Evolutionary conservation across 53 echinoderm and acorn worm genomes (phyloP).

Genomic region (Holothuria scabra): DNA sequence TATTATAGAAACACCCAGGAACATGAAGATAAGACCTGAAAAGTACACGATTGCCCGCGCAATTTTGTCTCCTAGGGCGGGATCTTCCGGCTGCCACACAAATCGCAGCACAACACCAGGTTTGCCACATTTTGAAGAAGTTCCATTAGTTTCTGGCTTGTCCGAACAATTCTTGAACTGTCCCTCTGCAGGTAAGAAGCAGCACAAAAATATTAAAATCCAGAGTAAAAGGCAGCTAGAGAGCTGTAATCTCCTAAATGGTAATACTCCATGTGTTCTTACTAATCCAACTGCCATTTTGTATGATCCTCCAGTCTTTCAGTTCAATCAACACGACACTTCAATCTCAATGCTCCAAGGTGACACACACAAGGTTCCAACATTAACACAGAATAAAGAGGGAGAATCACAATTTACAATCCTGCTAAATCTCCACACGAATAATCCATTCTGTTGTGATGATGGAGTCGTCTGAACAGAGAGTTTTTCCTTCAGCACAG

Average conservation of each 20-base stretch:
- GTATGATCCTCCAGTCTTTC: too few species aligned
- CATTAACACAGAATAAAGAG: too few species aligned
- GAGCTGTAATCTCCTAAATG: neutral
- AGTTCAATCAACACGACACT: neutral
- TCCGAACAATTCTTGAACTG: neutral
- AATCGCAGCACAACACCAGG: conserved; percentile 27
- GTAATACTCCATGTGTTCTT: neutral
- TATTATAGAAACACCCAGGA: conserved; percentile 95
- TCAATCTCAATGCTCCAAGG: too few species aligned
- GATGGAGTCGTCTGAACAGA: too few species aligned
- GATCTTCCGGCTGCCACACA: neutral
- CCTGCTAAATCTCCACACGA: too few species aligned
- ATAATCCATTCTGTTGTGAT: too few species aligned
- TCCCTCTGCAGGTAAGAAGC: conserved; percentile 16
- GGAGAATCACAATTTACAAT: too few species aligned
- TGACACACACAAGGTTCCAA: too few species aligned
- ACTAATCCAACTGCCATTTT: conserved; percentile 22
- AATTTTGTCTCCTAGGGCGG: conserved; percentile 68
- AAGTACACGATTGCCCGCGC: conserved; percentile 94
- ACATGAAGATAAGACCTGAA: conserved; percentile 80
- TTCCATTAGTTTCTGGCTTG: neutral
- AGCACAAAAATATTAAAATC: conserved; percentile 6
- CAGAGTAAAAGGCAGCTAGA: conserved; percentile 10
- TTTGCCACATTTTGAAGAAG: conserved; percentile 3
- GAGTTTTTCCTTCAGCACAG: too few species aligned